Percentiles rank a stretch among this genome's conserved stretches.
These are phyloP conservation scores for Nephila pilipes DNA, from an alignment of 1,140 invertebrate genomes.

Conservation along the genomic window DNA sequence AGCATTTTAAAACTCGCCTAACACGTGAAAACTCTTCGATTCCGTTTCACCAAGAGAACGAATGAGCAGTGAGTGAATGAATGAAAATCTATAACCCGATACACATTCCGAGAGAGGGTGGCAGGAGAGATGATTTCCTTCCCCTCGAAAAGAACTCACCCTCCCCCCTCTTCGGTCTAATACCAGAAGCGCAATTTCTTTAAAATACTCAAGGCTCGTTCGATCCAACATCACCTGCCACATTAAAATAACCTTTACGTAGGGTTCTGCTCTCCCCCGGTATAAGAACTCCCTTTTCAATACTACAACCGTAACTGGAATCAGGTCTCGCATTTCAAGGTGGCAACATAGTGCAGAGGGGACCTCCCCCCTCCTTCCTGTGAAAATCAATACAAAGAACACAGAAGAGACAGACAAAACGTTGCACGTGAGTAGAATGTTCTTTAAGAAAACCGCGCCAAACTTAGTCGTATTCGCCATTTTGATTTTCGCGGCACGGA, in stretches of 20 bases:
- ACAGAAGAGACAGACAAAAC: conserved; percentile 45
- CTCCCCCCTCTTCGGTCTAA: conserved; percentile 8
- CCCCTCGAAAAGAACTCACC: not conserved
- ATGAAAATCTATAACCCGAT: conserved; percentile 72
- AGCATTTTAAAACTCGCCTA: conserved; percentile 27
- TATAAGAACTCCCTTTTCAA: not conserved
- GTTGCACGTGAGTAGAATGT: conserved; percentile 53
- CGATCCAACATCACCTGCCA: conserved; percentile 67
- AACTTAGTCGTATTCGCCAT: conserved; percentile 33
- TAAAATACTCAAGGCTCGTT: conserved; percentile 64
- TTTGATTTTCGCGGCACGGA: conserved; percentile 46
- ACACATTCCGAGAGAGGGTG: conserved; percentile 16
- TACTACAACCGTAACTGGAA: conserved; percentile 50
- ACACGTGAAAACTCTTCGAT: not conserved
- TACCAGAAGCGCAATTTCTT: conserved; percentile 64
- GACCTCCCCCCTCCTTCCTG: not conserved
- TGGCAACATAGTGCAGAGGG: conserved; percentile 42
- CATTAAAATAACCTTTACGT: conserved; percentile 74
- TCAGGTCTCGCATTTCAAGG: conserved; percentile 72
- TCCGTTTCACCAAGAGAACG: not conserved
- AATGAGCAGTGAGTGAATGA: conserved; percentile 6
- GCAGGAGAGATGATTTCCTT: not conserved
- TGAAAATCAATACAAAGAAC: conserved; percentile 68
- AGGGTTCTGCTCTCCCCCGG: not conserved
- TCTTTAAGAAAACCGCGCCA: conserved; percentile 31